A percentile compares a stretch with the other conserved stretches of the same genome.
Conservation (phyloP, 2,797 vertebrate species). For the Coilia nasus region DNA sequence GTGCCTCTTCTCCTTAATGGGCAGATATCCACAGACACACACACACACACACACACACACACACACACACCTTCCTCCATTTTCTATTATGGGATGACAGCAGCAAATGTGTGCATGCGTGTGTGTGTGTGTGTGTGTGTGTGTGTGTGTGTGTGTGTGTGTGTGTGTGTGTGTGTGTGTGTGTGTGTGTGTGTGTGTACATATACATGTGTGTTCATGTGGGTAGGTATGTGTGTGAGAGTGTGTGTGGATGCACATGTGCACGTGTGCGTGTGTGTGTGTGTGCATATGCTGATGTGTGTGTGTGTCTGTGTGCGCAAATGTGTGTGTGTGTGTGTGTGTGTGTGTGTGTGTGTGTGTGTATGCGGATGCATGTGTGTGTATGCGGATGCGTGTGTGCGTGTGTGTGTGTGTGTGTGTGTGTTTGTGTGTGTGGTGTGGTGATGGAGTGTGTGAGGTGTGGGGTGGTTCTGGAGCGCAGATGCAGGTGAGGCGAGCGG, state of each 20-base stretch:
- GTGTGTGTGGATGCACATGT: constrained; percentile 4
- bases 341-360: constrained; percentile 23
- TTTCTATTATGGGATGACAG: neutral
- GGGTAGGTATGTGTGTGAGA: constrained; percentile 29
- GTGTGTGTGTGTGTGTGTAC: neutral
- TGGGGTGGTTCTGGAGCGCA: constrained; percentile 16
- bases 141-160: constrained; percentile 20
- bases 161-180: constrained; percentile 8
- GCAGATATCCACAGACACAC: neutral
- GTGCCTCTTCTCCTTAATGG: neutral
- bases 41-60: neutral
- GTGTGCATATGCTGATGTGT: constrained; percentile 29
- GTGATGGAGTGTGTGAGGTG: neutral
- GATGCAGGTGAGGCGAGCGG: neutral
- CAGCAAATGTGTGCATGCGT: constrained; percentile 22
- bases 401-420: neutral
- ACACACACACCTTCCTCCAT: constrained; percentile 10
- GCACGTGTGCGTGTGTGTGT: constrained; percentile 26
- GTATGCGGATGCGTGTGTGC: neutral
- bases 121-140: constrained; percentile 28
- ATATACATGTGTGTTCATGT: constrained; percentile 20
- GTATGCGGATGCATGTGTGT: neutral
- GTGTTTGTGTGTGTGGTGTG: constrained; percentile 20
- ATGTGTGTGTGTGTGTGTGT: constrained; percentile 30
- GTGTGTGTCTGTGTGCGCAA: constrained; percentile 22